phyloP scores from a whole-genome alignment of 2,797 vertebrate species.

The Yasuhikotakia modesta region DNA sequence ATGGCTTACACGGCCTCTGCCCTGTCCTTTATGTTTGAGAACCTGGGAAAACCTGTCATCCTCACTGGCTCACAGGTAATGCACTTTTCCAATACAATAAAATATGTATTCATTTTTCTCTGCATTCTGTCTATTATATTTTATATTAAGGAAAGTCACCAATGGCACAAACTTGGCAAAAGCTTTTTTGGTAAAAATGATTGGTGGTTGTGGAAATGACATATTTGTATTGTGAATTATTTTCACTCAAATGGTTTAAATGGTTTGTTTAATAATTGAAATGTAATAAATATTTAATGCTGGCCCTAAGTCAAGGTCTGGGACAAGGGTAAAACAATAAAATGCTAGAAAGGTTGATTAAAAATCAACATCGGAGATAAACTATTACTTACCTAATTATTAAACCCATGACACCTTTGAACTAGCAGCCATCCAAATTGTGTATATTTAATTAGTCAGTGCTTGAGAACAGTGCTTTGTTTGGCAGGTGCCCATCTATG shows the following conservation, averaged over 20 bases:
- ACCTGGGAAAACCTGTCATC: slow-evolving; percentile 88
- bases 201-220: background rate
- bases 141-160: background rate
- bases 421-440: background rate
- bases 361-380: background rate
- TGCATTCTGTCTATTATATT: background rate
- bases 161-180: background rate
- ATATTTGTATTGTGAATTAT: background rate
- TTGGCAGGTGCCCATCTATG: slow-evolving; percentile 81
- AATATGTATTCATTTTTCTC: background rate
- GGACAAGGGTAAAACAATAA: background rate
- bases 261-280: background rate
- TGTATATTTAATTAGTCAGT: background rate
- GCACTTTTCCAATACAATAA: background rate
- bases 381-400: background rate
- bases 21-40: slow-evolving; percentile 93
- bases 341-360: background rate
- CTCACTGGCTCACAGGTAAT: slow-evolving; percentile 93
- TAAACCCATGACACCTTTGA: background rate
- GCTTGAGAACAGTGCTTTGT: slow-evolving; percentile 11
- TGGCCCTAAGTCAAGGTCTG: background rate
- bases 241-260: background rate
- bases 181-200: background rate
- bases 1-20: slow-evolving; percentile 95
- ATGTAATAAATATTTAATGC: background rate